Percentiles rank a stretch among this genome's conserved stretches.
These are phyloP conservation scores for Pogonus chalceus DNA, from an alignment of 1,140 invertebrate species.

Conservation along the genomic window DNA sequence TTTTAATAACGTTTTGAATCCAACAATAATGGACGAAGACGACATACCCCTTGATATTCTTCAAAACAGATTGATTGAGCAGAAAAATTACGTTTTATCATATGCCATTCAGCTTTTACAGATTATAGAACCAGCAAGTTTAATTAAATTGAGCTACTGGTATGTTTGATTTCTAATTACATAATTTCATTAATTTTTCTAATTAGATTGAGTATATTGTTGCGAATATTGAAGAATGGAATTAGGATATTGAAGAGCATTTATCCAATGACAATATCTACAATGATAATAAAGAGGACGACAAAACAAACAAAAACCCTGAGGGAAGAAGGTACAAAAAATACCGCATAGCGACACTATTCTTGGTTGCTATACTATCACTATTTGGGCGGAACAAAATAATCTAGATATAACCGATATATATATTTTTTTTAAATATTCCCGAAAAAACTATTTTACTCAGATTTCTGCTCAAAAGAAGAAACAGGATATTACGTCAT, in stretches of 20 bases:
- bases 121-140: slow-evolving; percentile 9
- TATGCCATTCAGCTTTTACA: slow-evolving; percentile 6
- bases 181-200: too few species aligned
- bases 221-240: slow-evolving; percentile 8
- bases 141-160: too few species aligned
- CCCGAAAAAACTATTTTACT: slow-evolving; percentile 9
- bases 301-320: slow-evolving; percentile 10
- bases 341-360: slow-evolving; percentile 9
- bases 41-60: slow-evolving; percentile 13
- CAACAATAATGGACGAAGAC: slow-evolving; percentile 11
- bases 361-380: slow-evolving; percentile 4
- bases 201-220: slow-evolving; percentile 6
- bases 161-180: too few species aligned
- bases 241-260: too few species aligned
- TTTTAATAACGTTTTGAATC: slow-evolving; percentile 15
- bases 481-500: slow-evolving; percentile 7
- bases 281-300: background rate
- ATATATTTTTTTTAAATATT: slow-evolving; percentile 8
- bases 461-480: slow-evolving; percentile 5
- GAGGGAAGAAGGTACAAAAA: slow-evolving; percentile 2
- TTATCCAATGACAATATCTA: background rate
- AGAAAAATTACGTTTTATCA: background rate
- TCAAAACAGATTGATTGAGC: background rate
- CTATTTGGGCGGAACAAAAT: slow-evolving; percentile 13
- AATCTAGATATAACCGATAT: slow-evolving; percentile 11